phyloP scores from a whole-genome alignment of 2,888 invertebrate species.

The Plemyria rubiginata region DNA sequence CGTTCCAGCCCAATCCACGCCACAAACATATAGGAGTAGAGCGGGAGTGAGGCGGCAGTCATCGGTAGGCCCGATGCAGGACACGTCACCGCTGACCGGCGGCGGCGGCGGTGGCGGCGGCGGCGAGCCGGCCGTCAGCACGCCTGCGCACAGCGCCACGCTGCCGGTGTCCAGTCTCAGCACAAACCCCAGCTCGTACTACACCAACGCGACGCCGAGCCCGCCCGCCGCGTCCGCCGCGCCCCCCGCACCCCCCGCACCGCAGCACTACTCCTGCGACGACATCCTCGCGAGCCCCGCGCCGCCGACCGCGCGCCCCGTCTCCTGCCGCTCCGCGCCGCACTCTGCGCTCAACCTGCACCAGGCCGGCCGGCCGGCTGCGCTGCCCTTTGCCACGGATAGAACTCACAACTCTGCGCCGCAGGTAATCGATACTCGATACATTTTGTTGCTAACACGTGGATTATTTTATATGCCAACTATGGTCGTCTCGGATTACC shows the following conservation, averaged over 20 bases:
- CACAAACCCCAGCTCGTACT: slow-evolving; percentile 84
- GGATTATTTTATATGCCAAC: neutral
- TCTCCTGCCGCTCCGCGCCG: slow-evolving; percentile 77
- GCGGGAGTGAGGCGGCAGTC: slow-evolving; percentile 86
- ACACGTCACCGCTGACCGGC: slow-evolving; percentile 78
- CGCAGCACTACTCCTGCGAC: slow-evolving; percentile 76
- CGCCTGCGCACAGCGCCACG: slow-evolving; percentile 78
- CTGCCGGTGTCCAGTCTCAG: slow-evolving; percentile 83
- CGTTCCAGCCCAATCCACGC: slow-evolving; percentile 86
- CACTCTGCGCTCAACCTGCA: slow-evolving; percentile 79
- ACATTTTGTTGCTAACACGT: too few species aligned
- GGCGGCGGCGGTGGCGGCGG: slow-evolving; percentile 61
- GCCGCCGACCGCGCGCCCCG: slow-evolving; percentile 62
- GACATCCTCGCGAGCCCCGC: slow-evolving; percentile 75
- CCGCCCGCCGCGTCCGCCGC: slow-evolving; percentile 73
- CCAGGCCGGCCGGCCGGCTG: slow-evolving; percentile 73
- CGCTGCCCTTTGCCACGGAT: slow-evolving; percentile 65
- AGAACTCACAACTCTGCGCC: slow-evolving; percentile 57
- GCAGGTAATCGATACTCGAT: slow-evolving; percentile 24
- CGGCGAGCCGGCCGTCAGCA: slow-evolving; percentile 75
- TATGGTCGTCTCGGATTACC: neutral
- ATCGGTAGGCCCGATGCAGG: slow-evolving; percentile 85
- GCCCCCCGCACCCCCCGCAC: slow-evolving; percentile 58
- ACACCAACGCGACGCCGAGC: slow-evolving; percentile 86
- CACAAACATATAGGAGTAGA: slow-evolving; percentile 85